Base-by-base conservation (phyloP, 2,797 vertebrate genomes). In the Gallinago solitaria region DNA sequence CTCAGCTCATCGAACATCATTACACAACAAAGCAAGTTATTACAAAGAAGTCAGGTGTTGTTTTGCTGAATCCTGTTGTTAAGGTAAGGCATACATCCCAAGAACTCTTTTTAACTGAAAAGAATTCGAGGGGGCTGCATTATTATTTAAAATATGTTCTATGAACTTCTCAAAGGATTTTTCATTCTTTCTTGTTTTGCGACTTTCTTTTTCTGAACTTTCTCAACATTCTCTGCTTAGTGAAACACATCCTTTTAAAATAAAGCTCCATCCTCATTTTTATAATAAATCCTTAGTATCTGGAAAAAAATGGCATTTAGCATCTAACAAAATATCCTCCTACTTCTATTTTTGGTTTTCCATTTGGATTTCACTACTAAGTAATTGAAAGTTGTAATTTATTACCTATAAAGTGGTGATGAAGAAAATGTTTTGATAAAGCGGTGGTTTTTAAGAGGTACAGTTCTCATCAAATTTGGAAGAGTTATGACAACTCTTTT, bases 41-140 rank as follows among this genome's bases (percentile, higher is more conserved):
- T 98, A 99, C 99, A 63, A 99, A 99, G 98, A 99, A 99, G 97
- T 99, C 99, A 5, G 99, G 98, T 37, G 99, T 99, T 3, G 98
- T 99, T 85, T 98, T 99, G 67, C 97, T 99, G 75, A 99, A 99
- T 97, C 98, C 99, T 2, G 98, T 99, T 71, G 89, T 99, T 96
- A 99, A 99, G 99, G 99, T 98, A 98, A 93, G 82, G 87, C 67
- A 25, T 76, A 24, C 13, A 37, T 87, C 21, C 39, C 64, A 57
- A 78, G 33, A 87, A 75, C 25, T 88, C 63, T 59, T 21, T 67
- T 56, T 64, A 64, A 64, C 12, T 83, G 70, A 71, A 25, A 70
- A 3, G 17, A 35, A 51, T 76, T 47, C 20, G 1, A 1, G 5
- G 5, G 6, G 5, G 2, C 64, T 53, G 21, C 85, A 11, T 54